Evolutionary conservation across 2,797 vertebrate genomes (phyloP).

Genomic region (Cynodonichthys magdalenae): DNA sequence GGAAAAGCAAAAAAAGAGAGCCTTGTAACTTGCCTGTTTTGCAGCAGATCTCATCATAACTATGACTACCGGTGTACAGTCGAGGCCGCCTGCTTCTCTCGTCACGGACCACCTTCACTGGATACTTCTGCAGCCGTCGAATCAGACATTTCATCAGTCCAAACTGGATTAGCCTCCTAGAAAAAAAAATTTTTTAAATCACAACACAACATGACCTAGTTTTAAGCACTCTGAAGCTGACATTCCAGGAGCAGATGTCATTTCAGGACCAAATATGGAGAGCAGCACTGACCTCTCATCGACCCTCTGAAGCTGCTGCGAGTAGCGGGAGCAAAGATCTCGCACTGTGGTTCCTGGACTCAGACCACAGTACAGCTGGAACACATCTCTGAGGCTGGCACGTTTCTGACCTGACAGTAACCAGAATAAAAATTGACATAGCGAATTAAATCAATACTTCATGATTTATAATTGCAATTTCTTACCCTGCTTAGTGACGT

Average conservation of each 20-base stretch:
- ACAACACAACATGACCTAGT: conserved; percentile 8
- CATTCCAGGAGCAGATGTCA: conserved; percentile 5
- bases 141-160: conserved; percentile 96
- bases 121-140: conserved; percentile 94
- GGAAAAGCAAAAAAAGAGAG: neutral
- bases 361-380: conserved; percentile 96
- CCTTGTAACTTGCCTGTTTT: conserved; percentile 87
- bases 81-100: conserved; percentile 90
- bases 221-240: conserved; percentile 10
- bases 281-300: conserved; percentile 87
- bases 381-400: conserved; percentile 91
- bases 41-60: conserved; percentile 99
- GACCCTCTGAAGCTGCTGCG: conserved; percentile 92
- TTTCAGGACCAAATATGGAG: conserved; percentile 27
- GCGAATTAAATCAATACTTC: neutral
- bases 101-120: conserved; percentile 89
- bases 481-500: conserved; percentile 92
- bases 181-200: conserved; percentile 5
- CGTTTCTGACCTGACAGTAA: conserved; percentile 87
- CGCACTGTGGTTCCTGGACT: conserved; percentile 96
- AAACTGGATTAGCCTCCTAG: conserved; percentile 95
- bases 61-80: conserved; percentile 95
- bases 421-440: neutral
- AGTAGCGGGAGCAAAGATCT: conserved; percentile 94
- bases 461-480: neutral